A percentile compares a stretch with the other conserved stretches of the same genome.
Evolutionary conservation across 2,888 invertebrate genomes (phyloP).

Genomic region (Leptinotarsa rubiginosa): DNA sequence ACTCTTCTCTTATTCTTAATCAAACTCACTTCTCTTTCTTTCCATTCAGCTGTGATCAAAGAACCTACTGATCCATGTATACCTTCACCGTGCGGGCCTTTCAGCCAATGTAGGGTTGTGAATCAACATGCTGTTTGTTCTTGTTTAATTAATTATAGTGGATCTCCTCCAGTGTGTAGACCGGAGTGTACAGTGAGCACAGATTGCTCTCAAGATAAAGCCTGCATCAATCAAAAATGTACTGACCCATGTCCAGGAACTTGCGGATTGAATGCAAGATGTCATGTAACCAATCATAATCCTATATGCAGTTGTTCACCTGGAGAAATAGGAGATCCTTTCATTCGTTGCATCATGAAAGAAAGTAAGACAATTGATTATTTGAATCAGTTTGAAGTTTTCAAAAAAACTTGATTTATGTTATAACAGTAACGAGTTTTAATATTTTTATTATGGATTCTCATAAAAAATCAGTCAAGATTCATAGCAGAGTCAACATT

Average conservation of each 20-base stretch:
- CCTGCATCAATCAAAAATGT: slow-evolving; percentile 85
- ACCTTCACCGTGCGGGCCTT: slow-evolving; percentile 83
- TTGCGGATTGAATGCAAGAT: slow-evolving; percentile 85
- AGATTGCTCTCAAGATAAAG: slow-evolving; percentile 83
- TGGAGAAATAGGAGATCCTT: slow-evolving; percentile 85
- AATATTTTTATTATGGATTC: too few species aligned
- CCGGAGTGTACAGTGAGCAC: slow-evolving; percentile 87
- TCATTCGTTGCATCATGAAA: slow-evolving; percentile 77
- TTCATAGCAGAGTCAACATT: neutral
- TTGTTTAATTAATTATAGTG: slow-evolving; percentile 81
- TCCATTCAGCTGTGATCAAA: slow-evolving; percentile 53
- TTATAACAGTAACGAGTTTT: too few species aligned
- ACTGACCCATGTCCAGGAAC: slow-evolving; percentile 84
- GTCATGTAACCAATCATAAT: slow-evolving; percentile 87
- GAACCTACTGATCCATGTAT: slow-evolving; percentile 70
- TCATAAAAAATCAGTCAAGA: too few species aligned
- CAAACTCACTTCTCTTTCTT: slow-evolving; percentile 28
- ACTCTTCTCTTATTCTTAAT: slow-evolving; percentile 25
- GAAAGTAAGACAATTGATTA: slow-evolving; percentile 59
- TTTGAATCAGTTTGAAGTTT: neutral
- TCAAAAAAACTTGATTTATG: too few species aligned
- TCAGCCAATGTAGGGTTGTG: slow-evolving; percentile 80
- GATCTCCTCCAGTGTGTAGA: slow-evolving; percentile 80
- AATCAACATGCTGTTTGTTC: slow-evolving; percentile 84
- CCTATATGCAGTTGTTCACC: slow-evolving; percentile 85